Conservation (phyloP, 2,113 vertebrate species). For the Dipodomys merriami region DNA sequence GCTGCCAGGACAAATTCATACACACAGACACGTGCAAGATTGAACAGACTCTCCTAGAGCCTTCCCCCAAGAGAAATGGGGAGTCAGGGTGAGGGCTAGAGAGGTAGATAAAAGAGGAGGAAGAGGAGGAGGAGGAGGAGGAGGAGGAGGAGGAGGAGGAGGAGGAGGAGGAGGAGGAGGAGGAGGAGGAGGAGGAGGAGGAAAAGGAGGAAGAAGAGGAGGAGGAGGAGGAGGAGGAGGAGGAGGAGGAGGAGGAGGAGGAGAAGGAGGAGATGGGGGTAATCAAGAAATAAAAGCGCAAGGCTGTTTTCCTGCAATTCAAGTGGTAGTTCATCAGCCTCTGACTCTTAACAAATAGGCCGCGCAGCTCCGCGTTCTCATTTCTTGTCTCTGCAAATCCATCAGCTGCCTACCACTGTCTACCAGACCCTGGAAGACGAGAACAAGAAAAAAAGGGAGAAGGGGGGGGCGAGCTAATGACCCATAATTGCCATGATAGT, state of each 20-base stretch:
- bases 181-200: too few species aligned
- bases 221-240: neutral
- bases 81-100: neutral
- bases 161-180: too few species aligned
- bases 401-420: slow-evolving; percentile 86
- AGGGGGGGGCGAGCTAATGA: slow-evolving; percentile 84
- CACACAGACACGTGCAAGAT: neutral
- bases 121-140: neutral
- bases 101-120: neutral
- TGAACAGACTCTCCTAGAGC: neutral
- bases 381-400: slow-evolving; percentile 77
- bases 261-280: neutral
- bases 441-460: slow-evolving; percentile 83
- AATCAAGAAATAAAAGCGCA: slow-evolving; percentile 54
- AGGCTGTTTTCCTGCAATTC: neutral
- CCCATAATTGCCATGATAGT: slow-evolving; percentile 89
- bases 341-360: slow-evolving; percentile 60
- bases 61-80: neutral
- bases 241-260: slow-evolving; percentile 24
- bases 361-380: slow-evolving; percentile 46
- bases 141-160: too few species aligned
- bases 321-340: slow-evolving; percentile 69
- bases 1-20: neutral
- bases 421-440: slow-evolving; percentile 82
- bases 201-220: neutral